Evolutionary conservation across 2,113 vertebrate genomes (phyloP).

Genomic region (Catharus minimus): DNA sequence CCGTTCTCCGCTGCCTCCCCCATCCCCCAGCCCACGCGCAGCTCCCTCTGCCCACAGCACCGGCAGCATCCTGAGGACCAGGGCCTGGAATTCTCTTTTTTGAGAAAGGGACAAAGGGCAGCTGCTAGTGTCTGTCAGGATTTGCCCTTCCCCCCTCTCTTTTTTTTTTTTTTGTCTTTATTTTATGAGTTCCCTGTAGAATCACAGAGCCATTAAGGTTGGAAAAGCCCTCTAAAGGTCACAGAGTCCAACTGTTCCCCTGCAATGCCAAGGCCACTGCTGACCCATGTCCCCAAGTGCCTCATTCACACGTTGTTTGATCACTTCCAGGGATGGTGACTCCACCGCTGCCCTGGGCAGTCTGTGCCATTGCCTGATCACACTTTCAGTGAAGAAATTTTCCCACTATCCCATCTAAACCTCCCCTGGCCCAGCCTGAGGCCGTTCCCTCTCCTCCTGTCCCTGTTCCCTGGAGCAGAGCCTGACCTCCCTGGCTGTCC

Average conservation of each 20-base stretch:
- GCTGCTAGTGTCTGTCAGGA: background rate
- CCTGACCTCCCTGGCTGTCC: fast-evolving
- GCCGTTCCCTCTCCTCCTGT: background rate
- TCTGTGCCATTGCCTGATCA: fast-evolving
- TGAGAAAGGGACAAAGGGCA: background rate
- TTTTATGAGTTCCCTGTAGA: background rate
- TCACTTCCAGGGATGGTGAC: background rate
- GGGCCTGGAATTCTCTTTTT: background rate
- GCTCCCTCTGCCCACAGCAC: background rate
- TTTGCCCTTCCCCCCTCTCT: background rate
- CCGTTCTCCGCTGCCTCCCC: slow-evolving; percentile 67
- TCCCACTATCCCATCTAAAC: background rate
- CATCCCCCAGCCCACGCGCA: background rate
- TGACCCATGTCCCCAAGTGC: background rate
- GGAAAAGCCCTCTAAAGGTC: background rate
- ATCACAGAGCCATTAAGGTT: background rate
- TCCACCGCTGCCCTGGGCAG: background rate
- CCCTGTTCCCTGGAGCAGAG: background rate
- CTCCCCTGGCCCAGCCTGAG: background rate
- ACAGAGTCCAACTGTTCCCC: background rate
- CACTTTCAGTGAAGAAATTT: background rate
- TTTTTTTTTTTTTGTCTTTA: background rate
- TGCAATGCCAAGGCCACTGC: background rate
- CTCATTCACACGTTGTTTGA: background rate
- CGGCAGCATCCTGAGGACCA: background rate